These are phyloP conservation scores for Mus spretus DNA, from an alignment of 2,797 vertebrate genomes.

Conservation along the genomic window DNA sequence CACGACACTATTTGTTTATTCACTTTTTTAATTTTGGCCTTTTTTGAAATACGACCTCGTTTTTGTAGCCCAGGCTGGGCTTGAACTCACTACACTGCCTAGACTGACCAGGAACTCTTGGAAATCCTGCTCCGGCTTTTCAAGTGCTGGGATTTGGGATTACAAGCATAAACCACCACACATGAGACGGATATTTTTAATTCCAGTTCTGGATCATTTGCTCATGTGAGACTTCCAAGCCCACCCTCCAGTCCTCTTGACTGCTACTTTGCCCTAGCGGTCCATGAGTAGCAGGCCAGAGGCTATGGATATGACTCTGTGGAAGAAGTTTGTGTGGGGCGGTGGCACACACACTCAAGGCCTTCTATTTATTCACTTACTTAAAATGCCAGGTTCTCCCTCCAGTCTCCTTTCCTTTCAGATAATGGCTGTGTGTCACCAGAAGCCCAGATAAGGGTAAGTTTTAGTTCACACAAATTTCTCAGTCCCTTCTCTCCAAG, in stretches of 20 bases:
- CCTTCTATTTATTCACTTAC: background rate
- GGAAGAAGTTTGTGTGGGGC: background rate
- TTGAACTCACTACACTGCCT: background rate
- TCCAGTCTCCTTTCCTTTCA: slow-evolving; percentile 2
- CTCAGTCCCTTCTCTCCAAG: background rate
- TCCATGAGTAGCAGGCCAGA: background rate
- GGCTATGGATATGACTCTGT: background rate
- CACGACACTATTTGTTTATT: background rate
- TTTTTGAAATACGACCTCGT: background rate
- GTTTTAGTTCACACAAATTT: slow-evolving; percentile 45
- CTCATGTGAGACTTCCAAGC: background rate
- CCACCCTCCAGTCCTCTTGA: background rate
- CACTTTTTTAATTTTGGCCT: background rate
- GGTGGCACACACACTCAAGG: background rate
- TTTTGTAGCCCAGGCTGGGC: background rate
- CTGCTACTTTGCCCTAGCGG: background rate
- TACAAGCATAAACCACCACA: background rate
- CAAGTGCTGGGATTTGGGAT: background rate
- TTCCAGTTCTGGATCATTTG: background rate
- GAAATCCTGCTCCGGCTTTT: background rate
- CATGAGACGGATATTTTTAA: background rate
- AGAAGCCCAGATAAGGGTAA: background rate
- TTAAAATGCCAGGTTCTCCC: background rate
- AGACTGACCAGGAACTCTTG: background rate
- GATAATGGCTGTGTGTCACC: slow-evolving; percentile 46